Percentiles rank a stretch among this genome's conserved stretches.
Evolutionary conservation across 1,140 invertebrate species (phyloP).

Genomic region (Ridgeia piscesae): DNA sequence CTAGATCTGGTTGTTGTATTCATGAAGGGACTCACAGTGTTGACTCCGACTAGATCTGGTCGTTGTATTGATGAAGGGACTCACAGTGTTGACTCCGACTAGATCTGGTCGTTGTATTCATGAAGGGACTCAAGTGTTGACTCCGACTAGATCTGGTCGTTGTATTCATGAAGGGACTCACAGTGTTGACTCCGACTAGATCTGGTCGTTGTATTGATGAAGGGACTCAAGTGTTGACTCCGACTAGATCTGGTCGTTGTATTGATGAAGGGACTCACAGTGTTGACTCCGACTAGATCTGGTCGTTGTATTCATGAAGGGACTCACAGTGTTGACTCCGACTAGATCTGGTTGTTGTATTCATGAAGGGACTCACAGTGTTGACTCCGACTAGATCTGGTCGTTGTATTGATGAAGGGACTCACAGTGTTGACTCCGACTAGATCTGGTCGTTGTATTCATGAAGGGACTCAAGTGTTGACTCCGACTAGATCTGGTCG

Average conservation of each 20-base stretch:
- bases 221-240: slow-evolving; percentile 35
- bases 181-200: slow-evolving; percentile 46
- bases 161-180: background rate
- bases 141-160: slow-evolving; percentile 36
- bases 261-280: background rate
- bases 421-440: slow-evolving; percentile 42
- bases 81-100: slow-evolving; percentile 45
- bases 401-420: background rate
- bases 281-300: slow-evolving; percentile 43
- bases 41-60: slow-evolving; percentile 41
- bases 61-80: background rate
- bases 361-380: background rate
- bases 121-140: slow-evolving; percentile 26
- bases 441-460: slow-evolving; percentile 18
- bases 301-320: background rate
- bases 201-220: background rate
- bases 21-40: background rate
- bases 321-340: slow-evolving; percentile 38
- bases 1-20: slow-evolving; percentile 20
- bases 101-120: background rate
- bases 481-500: slow-evolving; percentile 38
- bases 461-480: slow-evolving; percentile 17
- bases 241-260: slow-evolving; percentile 31
- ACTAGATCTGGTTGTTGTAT: slow-evolving; percentile 28
- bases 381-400: slow-evolving; percentile 42